Base-by-base conservation (phyloP, 92 coral and sea anemone genomes). In the Diadumene lineata region DNA sequence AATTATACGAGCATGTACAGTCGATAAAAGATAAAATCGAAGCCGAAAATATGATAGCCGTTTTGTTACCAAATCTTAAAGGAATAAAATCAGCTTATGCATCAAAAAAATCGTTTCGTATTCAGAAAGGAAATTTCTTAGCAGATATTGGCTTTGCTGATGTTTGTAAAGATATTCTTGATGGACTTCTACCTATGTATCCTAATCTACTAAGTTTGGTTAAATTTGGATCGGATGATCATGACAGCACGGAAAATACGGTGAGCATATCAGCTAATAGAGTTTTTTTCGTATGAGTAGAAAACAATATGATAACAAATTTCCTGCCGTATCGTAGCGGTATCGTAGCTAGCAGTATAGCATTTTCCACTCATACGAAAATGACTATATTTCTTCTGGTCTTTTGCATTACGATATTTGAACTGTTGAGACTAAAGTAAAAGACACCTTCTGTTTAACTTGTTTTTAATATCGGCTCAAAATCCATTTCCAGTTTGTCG, bases 111-210 rank as follows among this genome's bases (percentile, higher is more conserved):
- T 28, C 68, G 4, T 62, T 62, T 30, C 29, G 68, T 28, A 30
- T 62, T 1, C 74, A 83, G 25, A 84, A 82, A 22, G 75, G 76
- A 67, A 50, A 66, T 58, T 87, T 87, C 78, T 27, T 87, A 17
- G 76, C 72, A 24, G 82, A 60, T 33, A 72, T 87, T 38, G 85
- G 72, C 25, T 44, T 73, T 2, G 77, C 74, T 21, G 77, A 68
- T 26, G 61, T 68, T 28, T 81, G 80, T 62, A 82, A 74, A 73
- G 38, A 81, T 50, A 77, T 69, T 17, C 21, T 78, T 13, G 71
- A 73, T 32, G 78, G 60, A 68, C 78, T 87, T 4, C 38, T 62
- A n/a, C 27, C 68, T 31, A 30, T 28, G 18, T 62, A 62, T 62
- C 68, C 68, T 4, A 62, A 28, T 62, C 29, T 62, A 22, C 21